Percentiles rank a stretch among this genome's conserved stretches.
phyloP scores from a whole-genome alignment of 37 sponge, comb jelly and placozoan species.

The Spongilla lacustris region DNA sequence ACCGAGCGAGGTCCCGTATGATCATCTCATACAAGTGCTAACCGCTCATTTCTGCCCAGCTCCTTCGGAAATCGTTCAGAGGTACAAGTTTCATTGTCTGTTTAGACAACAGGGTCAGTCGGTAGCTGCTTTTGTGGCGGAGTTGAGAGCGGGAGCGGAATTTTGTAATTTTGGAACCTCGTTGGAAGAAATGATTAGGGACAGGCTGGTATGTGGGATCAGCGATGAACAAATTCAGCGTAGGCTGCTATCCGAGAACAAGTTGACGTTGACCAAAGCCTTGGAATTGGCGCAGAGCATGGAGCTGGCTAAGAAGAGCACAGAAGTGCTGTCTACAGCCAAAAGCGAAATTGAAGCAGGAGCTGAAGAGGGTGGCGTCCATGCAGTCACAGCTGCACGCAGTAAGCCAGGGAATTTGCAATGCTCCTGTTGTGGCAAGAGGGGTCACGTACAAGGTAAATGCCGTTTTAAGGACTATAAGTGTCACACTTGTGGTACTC shows the following conservation, averaged over 20 bases:
- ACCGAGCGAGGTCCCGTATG: not conserved
- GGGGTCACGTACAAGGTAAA: conserved; percentile 11
- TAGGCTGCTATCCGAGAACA: conserved; percentile 7
- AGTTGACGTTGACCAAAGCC: conserved; percentile 12
- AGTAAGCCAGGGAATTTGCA: not conserved
- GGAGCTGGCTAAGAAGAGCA: conserved; percentile 22
- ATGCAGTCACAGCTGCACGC: not conserved
- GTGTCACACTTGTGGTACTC: conserved; percentile 51
- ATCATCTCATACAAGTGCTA: not conserved
- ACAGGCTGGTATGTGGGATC: conserved; percentile 46
- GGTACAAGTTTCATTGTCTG: conserved; percentile 26
- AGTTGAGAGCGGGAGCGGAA: conserved; percentile 4
- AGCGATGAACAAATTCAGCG: conserved; percentile 6
- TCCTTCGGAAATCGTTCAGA: conserved; percentile 30
- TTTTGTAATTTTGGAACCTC: conserved; percentile 32
- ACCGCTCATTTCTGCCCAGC: not conserved
- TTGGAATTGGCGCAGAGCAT: conserved; percentile 16
- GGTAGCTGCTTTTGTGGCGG: conserved; percentile 34
- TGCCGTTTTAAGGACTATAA: conserved; percentile 30
- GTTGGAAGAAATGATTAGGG: conserved; percentile 30
- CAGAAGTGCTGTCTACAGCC: conserved; percentile 12
- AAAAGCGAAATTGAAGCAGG: not conserved
- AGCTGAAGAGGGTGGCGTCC: conserved; percentile 3
- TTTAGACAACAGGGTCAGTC: conserved; percentile 25
- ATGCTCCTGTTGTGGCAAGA: conserved; percentile 26